Conservation (phyloP, 2,888 invertebrate genomes). For the Epistrophe grossulariae region DNA sequence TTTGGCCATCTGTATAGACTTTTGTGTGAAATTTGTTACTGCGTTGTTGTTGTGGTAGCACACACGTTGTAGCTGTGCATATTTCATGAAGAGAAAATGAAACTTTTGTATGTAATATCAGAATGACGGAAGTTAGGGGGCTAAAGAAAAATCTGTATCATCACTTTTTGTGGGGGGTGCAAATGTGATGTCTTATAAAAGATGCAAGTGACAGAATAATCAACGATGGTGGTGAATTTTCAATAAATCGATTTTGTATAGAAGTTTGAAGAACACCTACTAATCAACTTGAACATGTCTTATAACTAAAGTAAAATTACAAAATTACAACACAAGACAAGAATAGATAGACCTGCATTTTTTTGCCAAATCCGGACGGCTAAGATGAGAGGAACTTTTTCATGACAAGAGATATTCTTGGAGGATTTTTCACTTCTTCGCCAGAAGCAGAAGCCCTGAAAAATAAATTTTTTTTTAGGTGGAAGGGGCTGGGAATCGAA, state of each 20-base stretch:
- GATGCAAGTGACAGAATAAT: constrained; percentile 56
- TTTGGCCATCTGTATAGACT: constrained; percentile 41
- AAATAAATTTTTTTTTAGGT: no score
- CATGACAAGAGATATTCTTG: no score
- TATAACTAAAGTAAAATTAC: no score
- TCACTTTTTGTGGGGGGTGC: constrained; percentile 25
- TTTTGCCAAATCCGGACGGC: no score
- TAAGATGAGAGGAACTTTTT: no score
- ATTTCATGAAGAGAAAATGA: constrained; percentile 66
- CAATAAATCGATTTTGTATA: not conserved
- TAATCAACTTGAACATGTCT: not conserved
- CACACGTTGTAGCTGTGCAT: constrained; percentile 54
- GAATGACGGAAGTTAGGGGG: not conserved
- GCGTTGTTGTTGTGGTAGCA: constrained; percentile 47
- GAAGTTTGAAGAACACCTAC: not conserved
- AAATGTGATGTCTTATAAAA: constrained; percentile 72
- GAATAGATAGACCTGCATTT: no score
- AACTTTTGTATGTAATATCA: constrained; percentile 38
- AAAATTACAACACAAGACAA: no score
- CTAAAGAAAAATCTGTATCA: constrained; percentile 53
- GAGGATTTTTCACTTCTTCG: no score
- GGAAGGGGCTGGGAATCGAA: no score
- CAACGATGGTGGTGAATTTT: not conserved
- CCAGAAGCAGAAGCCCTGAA: no score
- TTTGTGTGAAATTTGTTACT: constrained; percentile 35